Conservation (phyloP, 2,888 invertebrate species). For the Leucoma salicis region DNA sequence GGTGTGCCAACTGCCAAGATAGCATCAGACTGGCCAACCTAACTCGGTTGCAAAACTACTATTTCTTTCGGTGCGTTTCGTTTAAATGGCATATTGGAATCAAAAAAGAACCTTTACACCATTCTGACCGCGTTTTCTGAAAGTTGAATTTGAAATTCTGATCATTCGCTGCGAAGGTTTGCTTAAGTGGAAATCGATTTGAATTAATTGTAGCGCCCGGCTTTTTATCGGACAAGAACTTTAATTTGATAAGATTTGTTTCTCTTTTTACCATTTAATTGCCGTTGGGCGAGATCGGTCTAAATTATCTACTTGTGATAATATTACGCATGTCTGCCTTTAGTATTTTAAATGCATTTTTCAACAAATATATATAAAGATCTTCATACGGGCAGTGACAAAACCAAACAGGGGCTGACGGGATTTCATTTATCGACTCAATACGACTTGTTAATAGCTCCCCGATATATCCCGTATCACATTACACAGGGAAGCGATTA, state of each 20-base stretch:
- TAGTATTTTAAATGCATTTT: neutral
- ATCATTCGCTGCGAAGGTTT: constrained; percentile 65
- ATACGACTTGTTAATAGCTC: constrained; percentile 38
- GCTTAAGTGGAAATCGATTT: constrained; percentile 78
- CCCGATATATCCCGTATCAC: constrained; percentile 36
- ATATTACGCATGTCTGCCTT: neutral
- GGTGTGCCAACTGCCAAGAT: constrained; percentile 83
- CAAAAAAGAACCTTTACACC: constrained; percentile 79
- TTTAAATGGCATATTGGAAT: constrained; percentile 80
- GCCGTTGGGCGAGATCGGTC: constrained; percentile 1
- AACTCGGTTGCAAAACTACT: constrained; percentile 71
- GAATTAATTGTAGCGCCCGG: constrained; percentile 67
- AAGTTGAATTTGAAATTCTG: constrained; percentile 78
- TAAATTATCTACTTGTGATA: neutral
- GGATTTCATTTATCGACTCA: constrained; percentile 42
- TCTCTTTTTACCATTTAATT: constrained; percentile 26
- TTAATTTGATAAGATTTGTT: constrained; percentile 70
- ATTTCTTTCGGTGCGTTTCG: constrained; percentile 77
- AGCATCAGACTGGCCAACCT: constrained; percentile 79
- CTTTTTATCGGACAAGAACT: constrained; percentile 65
- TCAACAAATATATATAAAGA: constrained; percentile 8
- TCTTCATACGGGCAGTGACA: constrained; percentile 17
- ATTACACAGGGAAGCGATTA: constrained; percentile 34
- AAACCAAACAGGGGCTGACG: constrained; percentile 31
- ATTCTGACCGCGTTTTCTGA: constrained; percentile 65